Evolutionary conservation across 1,140 invertebrate species (phyloP).

Genomic region (Drosophila miranda): DNA sequence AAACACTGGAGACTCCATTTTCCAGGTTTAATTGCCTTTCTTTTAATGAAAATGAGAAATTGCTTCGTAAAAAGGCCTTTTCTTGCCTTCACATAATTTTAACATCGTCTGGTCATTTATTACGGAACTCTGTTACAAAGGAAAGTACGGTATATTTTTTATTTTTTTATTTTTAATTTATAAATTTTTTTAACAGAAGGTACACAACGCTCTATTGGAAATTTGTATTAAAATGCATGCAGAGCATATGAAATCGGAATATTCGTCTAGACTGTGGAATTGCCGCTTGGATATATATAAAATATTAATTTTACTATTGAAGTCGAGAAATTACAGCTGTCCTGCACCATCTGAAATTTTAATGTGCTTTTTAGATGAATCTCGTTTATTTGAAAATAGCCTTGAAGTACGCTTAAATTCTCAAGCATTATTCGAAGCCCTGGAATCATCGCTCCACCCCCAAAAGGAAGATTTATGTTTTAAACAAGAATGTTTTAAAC

Average conservation of each 20-base stretch:
- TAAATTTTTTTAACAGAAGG: conserved; percentile 13
- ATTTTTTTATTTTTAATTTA: background rate
- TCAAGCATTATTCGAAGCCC: background rate
- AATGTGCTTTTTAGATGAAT: conserved; percentile 33
- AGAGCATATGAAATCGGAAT: conserved; percentile 1
- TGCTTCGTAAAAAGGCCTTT: conserved; percentile 25
- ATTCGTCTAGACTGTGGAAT: conserved; percentile 2
- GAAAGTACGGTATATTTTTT: conserved; percentile 16
- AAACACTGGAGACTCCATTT: background rate
- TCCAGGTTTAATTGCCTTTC: background rate
- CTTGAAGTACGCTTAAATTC: conserved; percentile 15
- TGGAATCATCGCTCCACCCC: conserved; percentile 41
- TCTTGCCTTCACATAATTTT: conserved; percentile 35
- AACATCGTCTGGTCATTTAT: conserved; percentile 32
- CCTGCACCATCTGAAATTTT: conserved; percentile 27
- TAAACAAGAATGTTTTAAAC: background rate
- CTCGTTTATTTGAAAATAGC: conserved; percentile 12
- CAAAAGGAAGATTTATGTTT: conserved; percentile 39
- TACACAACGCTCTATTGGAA: conserved; percentile 39
- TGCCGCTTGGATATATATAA: conserved; percentile 32
- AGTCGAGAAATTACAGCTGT: conserved; percentile 26
- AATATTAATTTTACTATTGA: conserved; percentile 21
- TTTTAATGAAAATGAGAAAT: background rate
- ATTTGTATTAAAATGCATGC: conserved; percentile 25
- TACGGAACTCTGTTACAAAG: conserved; percentile 37